Evolutionary conservation across 2,797 vertebrate species (phyloP).

Genomic region (Chanos chanos): DNA sequence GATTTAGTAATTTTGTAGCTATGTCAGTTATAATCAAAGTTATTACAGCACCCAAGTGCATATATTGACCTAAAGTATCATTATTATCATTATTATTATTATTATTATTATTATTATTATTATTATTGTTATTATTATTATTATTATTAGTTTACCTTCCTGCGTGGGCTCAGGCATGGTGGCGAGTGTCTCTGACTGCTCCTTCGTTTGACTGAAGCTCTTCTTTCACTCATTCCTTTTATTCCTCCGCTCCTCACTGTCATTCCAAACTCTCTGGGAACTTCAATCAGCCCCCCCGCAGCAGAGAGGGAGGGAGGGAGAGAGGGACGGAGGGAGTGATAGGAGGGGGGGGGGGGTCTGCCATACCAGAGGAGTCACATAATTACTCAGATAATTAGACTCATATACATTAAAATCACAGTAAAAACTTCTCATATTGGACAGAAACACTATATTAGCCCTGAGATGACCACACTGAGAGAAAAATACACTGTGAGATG

Average conservation of each 20-base stretch:
- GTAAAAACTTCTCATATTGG: no score
- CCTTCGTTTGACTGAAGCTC: conserved; percentile 21
- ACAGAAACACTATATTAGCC: no score
- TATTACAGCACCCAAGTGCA: not conserved
- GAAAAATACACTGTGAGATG: no score
- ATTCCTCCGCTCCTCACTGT: conserved; percentile 26
- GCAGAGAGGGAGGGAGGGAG: not conserved
- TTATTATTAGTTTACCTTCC: conserved; percentile 1
- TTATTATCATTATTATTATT: not conserved
- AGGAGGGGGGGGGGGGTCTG: no score
- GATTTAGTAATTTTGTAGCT: not conserved
- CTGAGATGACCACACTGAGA: no score
- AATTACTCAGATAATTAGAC: no score
- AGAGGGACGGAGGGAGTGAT: not conserved
- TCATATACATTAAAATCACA: no score
- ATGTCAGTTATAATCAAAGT: not conserved
- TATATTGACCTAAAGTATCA: not conserved
- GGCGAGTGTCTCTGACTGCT: conserved; percentile 15
- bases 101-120: not conserved
- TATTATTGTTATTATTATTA: not conserved
- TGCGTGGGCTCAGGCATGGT: conserved; percentile 24
- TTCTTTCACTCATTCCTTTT: conserved; percentile 34
- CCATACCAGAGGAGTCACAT: no score
- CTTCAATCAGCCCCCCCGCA: conserved; percentile 32
- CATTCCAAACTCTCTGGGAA: not conserved